These are phyloP conservation scores for Camelus bactrianus DNA, from an alignment of 2,113 vertebrate species.

Conservation along the genomic window DNA sequence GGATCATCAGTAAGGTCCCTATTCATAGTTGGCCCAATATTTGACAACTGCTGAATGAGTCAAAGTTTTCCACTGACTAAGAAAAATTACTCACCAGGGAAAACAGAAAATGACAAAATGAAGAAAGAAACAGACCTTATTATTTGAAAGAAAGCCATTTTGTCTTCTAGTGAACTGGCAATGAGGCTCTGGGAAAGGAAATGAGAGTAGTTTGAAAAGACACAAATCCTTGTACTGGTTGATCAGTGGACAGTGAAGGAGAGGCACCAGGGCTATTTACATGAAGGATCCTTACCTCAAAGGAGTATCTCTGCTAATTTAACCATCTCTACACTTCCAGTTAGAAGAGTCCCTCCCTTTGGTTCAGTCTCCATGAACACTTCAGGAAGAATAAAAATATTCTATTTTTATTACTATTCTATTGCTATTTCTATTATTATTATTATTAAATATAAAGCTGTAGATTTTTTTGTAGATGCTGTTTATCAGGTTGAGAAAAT, in stretches of 20 bases:
- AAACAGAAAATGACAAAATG: not conserved
- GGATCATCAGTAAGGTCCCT: not conserved
- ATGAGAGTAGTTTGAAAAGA: not conserved
- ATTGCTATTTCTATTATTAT: not conserved
- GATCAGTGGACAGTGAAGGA: not conserved
- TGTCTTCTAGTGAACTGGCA: not conserved
- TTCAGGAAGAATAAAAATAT: not conserved
- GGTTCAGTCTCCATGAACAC: not conserved
- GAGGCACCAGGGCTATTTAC: not conserved
- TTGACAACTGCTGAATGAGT: not conserved
- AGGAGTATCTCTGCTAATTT: not conserved
- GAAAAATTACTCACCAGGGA: slow-evolving; percentile 34
- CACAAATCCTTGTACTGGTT: not conserved
- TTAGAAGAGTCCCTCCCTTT: not conserved
- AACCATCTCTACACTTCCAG: not conserved
- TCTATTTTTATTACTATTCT: too few relatives aligned
- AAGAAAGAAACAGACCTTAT: not conserved
- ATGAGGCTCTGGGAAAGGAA: not conserved
- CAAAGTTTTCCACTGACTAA: not conserved
- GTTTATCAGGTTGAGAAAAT: not conserved
- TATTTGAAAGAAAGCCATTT: not conserved
- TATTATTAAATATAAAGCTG: not conserved
- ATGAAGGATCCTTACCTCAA: not conserved
- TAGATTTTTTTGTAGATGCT: not conserved
- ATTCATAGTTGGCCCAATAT: not conserved